phyloP scores from a whole-genome alignment of 2,113 vertebrate species.

The Zootoca vivipara region DNA sequence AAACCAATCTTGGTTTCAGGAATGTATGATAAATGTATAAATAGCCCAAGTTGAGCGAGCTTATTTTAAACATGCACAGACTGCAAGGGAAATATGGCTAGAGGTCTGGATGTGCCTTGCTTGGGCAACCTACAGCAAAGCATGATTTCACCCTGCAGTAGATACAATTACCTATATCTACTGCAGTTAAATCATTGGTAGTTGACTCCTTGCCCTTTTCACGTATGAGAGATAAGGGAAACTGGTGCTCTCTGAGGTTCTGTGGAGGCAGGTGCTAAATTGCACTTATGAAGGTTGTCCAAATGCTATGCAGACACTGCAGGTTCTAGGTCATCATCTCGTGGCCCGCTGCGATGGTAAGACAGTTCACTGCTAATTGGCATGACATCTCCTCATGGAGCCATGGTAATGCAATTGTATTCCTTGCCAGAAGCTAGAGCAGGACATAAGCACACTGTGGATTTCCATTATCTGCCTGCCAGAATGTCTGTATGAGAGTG shows the following conservation, averaged over 20 bases:
- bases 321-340: background rate
- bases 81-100: background rate
- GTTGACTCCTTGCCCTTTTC: background rate
- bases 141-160: background rate
- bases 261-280: background rate
- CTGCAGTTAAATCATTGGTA: slow-evolving; percentile 8
- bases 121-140: background rate
- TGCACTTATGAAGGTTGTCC: background rate
- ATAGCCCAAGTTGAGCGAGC: background rate
- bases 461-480: background rate
- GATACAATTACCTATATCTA: background rate
- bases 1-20: background rate
- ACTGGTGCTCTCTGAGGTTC: background rate
- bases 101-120: background rate
- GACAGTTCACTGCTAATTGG: background rate
- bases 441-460: background rate
- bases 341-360: background rate
- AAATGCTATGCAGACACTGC: background rate
- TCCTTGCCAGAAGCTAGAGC: background rate
- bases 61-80: background rate
- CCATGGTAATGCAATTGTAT: slow-evolving; percentile 11
- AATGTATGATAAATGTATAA: background rate
- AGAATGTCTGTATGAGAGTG: background rate
- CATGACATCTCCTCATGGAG: background rate
- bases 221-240: background rate